A percentile compares a stretch with the other conserved stretches of the same genome.
phyloP scores from a whole-genome alignment of 2,113 vertebrate species.

The Nycticebus coucang region DNA sequence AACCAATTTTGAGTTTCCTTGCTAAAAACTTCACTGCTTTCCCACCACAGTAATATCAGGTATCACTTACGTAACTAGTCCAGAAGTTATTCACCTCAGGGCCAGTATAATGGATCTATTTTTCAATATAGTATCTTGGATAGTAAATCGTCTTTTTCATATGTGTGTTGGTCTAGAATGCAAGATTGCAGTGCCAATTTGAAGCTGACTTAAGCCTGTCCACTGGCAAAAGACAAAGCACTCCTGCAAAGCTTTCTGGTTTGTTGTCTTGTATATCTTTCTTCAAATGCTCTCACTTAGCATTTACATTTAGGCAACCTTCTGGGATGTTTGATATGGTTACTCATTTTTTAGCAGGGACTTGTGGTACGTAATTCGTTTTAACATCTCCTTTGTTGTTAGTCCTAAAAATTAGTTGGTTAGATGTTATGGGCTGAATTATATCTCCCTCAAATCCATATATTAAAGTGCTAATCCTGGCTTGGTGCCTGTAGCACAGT shows the following conservation, averaged over 20 bases:
- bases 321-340: not conserved
- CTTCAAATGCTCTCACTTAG: not conserved
- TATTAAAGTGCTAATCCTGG: not conserved
- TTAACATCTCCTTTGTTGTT: not conserved
- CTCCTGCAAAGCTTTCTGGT: not conserved
- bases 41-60: not conserved
- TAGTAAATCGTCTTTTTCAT: slow-evolving; percentile 6
- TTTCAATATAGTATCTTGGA: not conserved
- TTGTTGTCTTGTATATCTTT: not conserved
- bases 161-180: not conserved
- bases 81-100: not conserved
- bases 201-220: not conserved
- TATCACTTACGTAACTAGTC: not conserved
- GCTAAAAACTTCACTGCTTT: not conserved
- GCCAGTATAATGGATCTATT: not conserved
- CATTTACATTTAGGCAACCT: not conserved
- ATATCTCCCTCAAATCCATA: not conserved
- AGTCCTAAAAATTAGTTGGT: not conserved
- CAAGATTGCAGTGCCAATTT: not conserved
- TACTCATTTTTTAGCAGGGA: not conserved
- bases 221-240: not conserved
- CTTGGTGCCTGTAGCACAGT: too few relatives aligned
- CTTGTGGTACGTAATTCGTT: not conserved
- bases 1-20: not conserved
- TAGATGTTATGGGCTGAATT: not conserved